Evolutionary conservation across 2,113 vertebrate species (phyloP).

Genomic region (Plectropomus leopardus): DNA sequence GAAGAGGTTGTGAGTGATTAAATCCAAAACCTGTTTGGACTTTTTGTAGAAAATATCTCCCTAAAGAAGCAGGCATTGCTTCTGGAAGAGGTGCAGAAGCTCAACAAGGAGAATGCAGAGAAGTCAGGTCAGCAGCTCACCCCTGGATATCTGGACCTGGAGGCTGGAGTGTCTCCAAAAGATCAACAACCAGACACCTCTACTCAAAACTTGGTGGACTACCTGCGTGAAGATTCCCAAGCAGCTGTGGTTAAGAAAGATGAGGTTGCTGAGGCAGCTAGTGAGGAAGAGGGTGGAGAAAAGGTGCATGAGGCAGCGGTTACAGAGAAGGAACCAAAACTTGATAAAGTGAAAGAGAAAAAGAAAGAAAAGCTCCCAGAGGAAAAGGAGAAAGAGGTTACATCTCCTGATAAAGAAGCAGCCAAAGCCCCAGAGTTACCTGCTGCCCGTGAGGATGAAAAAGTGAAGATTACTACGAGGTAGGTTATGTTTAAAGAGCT

Average conservation of each 20-base stretch:
- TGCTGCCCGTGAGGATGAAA: slow-evolving; percentile 4
- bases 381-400: slow-evolving; percentile 37
- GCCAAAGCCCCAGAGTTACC: slow-evolving; percentile 7
- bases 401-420: slow-evolving; percentile 8
- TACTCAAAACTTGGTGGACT: slow-evolving; percentile 50
- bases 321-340: slow-evolving; percentile 33
- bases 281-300: background rate
- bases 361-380: slow-evolving; percentile 34
- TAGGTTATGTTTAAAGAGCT: slow-evolving; percentile 32
- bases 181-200: slow-evolving; percentile 28
- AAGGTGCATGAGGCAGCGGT: slow-evolving; percentile 19
- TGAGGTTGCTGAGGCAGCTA: slow-evolving; percentile 26
- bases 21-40: slow-evolving; percentile 26
- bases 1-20: background rate
- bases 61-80: slow-evolving; percentile 82
- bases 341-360: slow-evolving; percentile 32
- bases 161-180: slow-evolving; percentile 40
- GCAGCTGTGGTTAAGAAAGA: slow-evolving; percentile 26
- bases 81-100: slow-evolving; percentile 88
- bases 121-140: slow-evolving; percentile 71
- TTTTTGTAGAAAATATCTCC: slow-evolving; percentile 81
- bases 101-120: slow-evolving; percentile 89
- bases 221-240: slow-evolving; percentile 64
- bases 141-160: slow-evolving; percentile 43
- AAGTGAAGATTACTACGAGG: slow-evolving; percentile 58